A percentile compares a stretch with the other conserved stretches of the same genome.
Evolutionary conservation across 2,797 vertebrate species (phyloP).

Genomic region (Pygocentrus nattereri): DNA sequence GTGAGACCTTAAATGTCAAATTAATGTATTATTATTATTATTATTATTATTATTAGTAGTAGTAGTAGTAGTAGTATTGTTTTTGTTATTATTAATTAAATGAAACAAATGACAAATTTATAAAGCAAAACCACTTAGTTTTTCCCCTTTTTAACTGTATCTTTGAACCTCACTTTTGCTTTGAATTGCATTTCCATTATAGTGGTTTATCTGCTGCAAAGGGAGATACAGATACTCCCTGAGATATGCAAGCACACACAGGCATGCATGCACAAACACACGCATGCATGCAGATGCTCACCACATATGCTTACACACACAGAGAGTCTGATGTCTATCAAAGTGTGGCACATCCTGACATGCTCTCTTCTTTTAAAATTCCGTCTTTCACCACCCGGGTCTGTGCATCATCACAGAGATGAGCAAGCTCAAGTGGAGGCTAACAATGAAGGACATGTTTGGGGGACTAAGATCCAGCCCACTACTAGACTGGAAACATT

Average conservation of each 20-base stretch:
- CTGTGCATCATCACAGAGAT: conserved; percentile 40
- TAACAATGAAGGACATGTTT: background rate
- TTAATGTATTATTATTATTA: too few relatives aligned
- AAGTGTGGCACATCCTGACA: conserved; percentile 58
- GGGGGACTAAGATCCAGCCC: background rate
- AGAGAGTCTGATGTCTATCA: conserved; percentile 50
- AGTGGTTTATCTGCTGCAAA: background rate
- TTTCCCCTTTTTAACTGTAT: background rate
- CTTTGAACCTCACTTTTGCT: background rate
- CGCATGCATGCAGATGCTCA: conserved; percentile 31
- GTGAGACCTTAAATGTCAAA: too few relatives aligned
- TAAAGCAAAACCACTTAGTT: too few relatives aligned
- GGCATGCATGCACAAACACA: conserved; percentile 26
- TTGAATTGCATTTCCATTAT: background rate
- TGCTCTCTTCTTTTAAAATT: conserved; percentile 31
- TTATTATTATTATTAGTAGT: too few relatives aligned
- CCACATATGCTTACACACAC: conserved; percentile 21
- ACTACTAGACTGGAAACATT: background rate
- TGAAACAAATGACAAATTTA: too few relatives aligned
- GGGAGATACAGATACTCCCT: background rate
- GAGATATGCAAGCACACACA: conserved; percentile 14
- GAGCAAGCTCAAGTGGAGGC: conserved; percentile 26
- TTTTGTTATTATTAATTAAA: too few relatives aligned
- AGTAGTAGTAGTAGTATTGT: too few relatives aligned
- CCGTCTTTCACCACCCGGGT: conserved; percentile 11